phyloP scores from a whole-genome alignment of 2,888 invertebrate species.

The Bembecia ichneumoniformis region DNA sequence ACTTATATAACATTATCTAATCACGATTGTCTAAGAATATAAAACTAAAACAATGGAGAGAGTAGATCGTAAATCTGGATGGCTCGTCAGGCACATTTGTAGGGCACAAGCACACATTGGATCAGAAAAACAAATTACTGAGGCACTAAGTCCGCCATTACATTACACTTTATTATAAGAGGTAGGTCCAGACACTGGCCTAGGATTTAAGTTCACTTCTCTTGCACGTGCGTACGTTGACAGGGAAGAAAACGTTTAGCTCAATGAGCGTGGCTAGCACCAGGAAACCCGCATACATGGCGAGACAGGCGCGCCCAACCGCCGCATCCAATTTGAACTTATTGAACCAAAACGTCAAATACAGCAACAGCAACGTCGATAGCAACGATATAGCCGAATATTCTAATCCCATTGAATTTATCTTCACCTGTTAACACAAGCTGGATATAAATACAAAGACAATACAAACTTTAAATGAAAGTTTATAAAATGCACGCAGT shows the following conservation, averaged over 20 bases:
- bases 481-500: neutral
- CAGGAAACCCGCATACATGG: conserved; percentile 90
- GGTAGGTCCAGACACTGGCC: conserved; percentile 27
- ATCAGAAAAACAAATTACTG: conserved; percentile 17
- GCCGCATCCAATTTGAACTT: conserved; percentile 89
- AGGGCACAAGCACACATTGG: conserved; percentile 17
- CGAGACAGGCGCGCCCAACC: conserved; percentile 86
- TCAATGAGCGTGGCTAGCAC: conserved; percentile 91
- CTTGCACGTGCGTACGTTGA: conserved; percentile 89
- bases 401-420: conserved; percentile 91
- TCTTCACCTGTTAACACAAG: conserved; percentile 75
- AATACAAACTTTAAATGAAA: neutral
- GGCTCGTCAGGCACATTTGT: conserved; percentile 20
- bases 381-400: conserved; percentile 92
- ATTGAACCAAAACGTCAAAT: conserved; percentile 87
- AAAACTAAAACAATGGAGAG: conserved; percentile 6
- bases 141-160: conserved; percentile 24
- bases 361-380: conserved; percentile 87
- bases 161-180: conserved; percentile 17
- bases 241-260: conserved; percentile 92
- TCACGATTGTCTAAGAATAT: too few relatives aligned
- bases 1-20: too few relatives aligned
- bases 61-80: neutral
- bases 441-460: conserved; percentile 1
- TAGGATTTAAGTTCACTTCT: conserved; percentile 61